phyloP scores from a whole-genome alignment of 1,140 invertebrate genomes.

The Neodiprion lecontei region DNA sequence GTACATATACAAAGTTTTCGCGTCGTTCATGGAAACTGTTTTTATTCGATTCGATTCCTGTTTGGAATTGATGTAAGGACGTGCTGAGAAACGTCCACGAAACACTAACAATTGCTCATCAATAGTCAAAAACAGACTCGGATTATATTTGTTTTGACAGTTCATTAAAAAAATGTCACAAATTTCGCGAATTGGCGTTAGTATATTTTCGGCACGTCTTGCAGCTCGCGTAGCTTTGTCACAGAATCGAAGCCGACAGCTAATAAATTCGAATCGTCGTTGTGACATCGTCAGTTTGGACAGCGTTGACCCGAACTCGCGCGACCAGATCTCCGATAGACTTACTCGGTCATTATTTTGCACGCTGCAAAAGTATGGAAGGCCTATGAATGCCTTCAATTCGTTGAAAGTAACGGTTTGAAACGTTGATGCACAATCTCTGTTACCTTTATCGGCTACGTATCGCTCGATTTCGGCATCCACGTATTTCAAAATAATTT shows the following conservation, averaged over 20 bases:
- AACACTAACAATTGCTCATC: conserved; percentile 55
- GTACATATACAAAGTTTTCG: conserved; percentile 33
- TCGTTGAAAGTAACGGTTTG: neutral
- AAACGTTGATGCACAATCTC: neutral
- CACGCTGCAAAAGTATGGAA: conserved; percentile 22
- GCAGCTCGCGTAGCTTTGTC: conserved; percentile 38
- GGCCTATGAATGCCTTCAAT: conserved; percentile 21
- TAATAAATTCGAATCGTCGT: conserved; percentile 20
- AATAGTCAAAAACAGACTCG: conserved; percentile 41
- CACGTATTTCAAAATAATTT: conserved; percentile 56
- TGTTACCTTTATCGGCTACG: neutral
- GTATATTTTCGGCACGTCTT: conserved; percentile 35
- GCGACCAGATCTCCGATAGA: neutral
- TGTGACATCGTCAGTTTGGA: neutral
- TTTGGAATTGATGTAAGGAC: conserved; percentile 51
- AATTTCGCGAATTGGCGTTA: conserved; percentile 48
- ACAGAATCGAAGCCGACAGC: conserved; percentile 31
- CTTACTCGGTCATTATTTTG: conserved; percentile 12
- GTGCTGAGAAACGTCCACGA: conserved; percentile 51
- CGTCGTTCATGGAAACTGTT: conserved; percentile 36
- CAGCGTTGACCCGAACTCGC: neutral
- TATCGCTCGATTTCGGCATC: conserved; percentile 50
- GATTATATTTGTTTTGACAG: conserved; percentile 44
- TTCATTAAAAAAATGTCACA: conserved; percentile 47
- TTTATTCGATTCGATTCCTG: conserved; percentile 52